These are phyloP conservation scores for Conus canariensis DNA, from an alignment of 2,888 invertebrate species.

Conservation along the genomic window DNA sequence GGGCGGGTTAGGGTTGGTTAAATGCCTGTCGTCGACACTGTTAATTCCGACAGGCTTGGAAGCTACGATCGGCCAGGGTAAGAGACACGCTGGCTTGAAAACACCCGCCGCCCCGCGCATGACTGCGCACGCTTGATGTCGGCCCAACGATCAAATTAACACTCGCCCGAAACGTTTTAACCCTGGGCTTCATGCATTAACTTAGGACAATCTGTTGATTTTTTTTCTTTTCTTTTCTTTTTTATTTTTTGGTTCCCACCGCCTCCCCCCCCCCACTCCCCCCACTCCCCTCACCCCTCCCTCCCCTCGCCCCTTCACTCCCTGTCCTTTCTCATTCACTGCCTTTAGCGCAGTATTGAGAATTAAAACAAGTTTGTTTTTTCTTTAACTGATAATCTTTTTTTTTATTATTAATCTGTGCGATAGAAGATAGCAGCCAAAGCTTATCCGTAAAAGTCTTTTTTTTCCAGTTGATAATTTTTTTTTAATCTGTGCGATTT, in stretches of 20 bases:
- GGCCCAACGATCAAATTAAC: not conserved
- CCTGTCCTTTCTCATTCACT: not conserved
- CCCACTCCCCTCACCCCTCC: not conserved
- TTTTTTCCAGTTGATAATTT: no score
- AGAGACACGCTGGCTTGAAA: not conserved
- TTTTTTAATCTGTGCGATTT: no score
- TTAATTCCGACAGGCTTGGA: no score
- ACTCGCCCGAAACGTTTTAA: conserved; percentile 6
- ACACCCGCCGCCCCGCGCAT: not conserved
- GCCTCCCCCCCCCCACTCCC: not conserved
- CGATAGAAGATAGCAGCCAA: no score
- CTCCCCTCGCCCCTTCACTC: not conserved
- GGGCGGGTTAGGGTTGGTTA: no score
- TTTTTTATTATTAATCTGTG: no score
- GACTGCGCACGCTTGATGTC: not conserved
- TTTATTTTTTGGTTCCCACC: not conserved
- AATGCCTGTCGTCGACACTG: no score
- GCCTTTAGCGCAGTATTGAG: not conserved
- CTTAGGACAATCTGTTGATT: not conserved
- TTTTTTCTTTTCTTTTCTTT: not conserved
- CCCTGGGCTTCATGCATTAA: not conserved
- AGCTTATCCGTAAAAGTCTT: no score
- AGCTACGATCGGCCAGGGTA: no score
- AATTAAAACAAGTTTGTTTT: no score
- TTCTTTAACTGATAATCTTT: no score